A percentile compares a stretch with the other conserved stretches of the same genome.
Conservation (phyloP, 2,888 invertebrate genomes). For the Gastrophysa polygoni region DNA sequence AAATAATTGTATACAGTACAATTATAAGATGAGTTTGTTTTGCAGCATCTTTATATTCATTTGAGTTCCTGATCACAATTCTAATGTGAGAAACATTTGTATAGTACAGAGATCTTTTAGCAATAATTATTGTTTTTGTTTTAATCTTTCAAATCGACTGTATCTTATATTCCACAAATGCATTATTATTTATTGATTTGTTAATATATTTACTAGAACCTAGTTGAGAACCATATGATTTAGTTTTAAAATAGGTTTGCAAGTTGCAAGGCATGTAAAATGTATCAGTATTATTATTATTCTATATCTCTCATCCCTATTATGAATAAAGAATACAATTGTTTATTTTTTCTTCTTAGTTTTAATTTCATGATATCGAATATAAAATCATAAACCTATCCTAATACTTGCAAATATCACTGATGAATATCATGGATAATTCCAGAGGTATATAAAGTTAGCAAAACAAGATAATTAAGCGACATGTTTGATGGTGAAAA, state of each 20-base stretch:
- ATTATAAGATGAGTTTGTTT: not conserved
- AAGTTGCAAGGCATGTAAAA: conserved; percentile 48
- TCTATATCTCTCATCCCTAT: conserved; percentile 46
- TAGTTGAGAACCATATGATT: conserved; percentile 37
- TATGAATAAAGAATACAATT: conserved; percentile 44
- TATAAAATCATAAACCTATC: not conserved
- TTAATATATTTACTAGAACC: conserved; percentile 41
- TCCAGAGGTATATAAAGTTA: no score
- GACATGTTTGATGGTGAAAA: no score
- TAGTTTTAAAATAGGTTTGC: conserved; percentile 29
- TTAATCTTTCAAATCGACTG: conserved; percentile 29
- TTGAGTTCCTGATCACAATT: conserved; percentile 27
- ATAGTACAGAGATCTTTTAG: conserved; percentile 19
- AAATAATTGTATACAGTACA: no score
- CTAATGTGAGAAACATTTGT: conserved; percentile 22
- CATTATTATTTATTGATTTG: conserved; percentile 50
- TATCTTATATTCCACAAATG: conserved; percentile 28
- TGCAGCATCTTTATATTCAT: conserved; percentile 11
- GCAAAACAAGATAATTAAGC: no score
- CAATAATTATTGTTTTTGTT: conserved; percentile 26
- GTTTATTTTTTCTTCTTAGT: conserved; percentile 38
- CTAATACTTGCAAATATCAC: not conserved
- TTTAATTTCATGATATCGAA: conserved; percentile 11
- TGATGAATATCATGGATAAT: conserved; percentile 4
- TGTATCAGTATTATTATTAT: conserved; percentile 57